Conservation (phyloP, 64 coral and sea anemone genomes). For the Stichodactyla helianthus region DNA sequence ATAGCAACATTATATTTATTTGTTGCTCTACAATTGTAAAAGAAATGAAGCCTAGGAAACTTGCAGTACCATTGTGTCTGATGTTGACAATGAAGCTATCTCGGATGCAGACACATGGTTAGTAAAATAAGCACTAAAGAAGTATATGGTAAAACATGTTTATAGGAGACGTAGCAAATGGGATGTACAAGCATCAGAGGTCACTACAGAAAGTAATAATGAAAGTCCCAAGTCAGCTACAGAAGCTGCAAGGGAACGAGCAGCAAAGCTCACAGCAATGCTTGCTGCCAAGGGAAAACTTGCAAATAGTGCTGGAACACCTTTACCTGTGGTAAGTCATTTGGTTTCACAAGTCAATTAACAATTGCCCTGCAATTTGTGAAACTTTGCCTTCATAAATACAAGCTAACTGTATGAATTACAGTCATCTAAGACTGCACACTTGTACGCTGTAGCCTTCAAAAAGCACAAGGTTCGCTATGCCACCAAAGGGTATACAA, state of each 20-base stretch:
- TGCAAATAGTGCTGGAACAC: conserved; percentile 41
- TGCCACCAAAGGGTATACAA: too few species aligned
- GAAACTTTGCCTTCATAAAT: too few species aligned
- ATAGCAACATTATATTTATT: conserved; percentile 17
- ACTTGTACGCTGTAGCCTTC: too few species aligned
- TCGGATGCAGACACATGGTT: neutral
- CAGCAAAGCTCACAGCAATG: conserved; percentile 94
- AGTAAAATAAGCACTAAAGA: neutral
- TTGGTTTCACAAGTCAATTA: conserved; percentile 25
- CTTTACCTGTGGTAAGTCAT: conserved; percentile 10
- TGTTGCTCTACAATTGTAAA: neutral
- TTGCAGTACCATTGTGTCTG: too few species aligned
- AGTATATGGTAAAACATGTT: neutral
- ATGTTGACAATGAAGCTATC: too few species aligned
- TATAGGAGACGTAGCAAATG: conserved; percentile 43
- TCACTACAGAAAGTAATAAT: neutral
- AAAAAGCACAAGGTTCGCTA: too few species aligned
- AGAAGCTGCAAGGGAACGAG: conserved; percentile 86
- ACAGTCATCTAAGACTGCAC: too few species aligned
- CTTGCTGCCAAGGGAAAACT: conserved; percentile 95
- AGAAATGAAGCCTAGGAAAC: neutral
- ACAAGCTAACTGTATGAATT: too few species aligned
- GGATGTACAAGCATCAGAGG: conserved; percentile 35
- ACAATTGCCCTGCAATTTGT: neutral
- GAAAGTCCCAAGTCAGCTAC: conserved; percentile 56